phyloP scores from a whole-genome alignment of 2,113 vertebrate genomes.

The Porphyrio hochstetteri region DNA sequence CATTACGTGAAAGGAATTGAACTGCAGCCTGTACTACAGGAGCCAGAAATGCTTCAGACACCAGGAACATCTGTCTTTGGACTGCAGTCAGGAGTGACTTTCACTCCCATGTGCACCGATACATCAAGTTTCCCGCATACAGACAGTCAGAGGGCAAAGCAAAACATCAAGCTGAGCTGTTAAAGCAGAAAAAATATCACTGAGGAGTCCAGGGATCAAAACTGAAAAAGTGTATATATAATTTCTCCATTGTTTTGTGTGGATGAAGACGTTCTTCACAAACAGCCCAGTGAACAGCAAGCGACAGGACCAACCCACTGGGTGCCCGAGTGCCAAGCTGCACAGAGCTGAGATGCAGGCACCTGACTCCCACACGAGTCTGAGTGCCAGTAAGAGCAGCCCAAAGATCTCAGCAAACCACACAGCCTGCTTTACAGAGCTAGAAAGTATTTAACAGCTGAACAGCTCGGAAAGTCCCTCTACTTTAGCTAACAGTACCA shows the following conservation, averaged over 20 bases:
- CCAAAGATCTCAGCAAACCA: not conserved
- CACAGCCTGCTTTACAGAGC: not conserved
- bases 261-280: not conserved
- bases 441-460: not conserved
- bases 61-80: not conserved
- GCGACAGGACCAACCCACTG: not conserved
- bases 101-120: not conserved
- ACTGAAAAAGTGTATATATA: accelerated
- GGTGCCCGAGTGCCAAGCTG: accelerated
- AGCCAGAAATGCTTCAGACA: not conserved
- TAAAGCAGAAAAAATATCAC: not conserved
- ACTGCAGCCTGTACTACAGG: not conserved
- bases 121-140: not conserved
- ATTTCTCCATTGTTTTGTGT: not conserved
- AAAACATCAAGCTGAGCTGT: accelerated
- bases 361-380: accelerated
- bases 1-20: not conserved
- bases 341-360: not conserved
- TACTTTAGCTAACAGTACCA: not conserved
- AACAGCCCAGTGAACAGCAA: not conserved
- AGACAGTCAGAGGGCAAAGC: not conserved
- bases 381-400: accelerated
- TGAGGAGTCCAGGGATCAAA: not conserved
- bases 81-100: not conserved
- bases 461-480: not conserved